Base-by-base conservation (phyloP, 53 echinoderm and acorn worm genomes). In the Apostichopus leukothele region DNA sequence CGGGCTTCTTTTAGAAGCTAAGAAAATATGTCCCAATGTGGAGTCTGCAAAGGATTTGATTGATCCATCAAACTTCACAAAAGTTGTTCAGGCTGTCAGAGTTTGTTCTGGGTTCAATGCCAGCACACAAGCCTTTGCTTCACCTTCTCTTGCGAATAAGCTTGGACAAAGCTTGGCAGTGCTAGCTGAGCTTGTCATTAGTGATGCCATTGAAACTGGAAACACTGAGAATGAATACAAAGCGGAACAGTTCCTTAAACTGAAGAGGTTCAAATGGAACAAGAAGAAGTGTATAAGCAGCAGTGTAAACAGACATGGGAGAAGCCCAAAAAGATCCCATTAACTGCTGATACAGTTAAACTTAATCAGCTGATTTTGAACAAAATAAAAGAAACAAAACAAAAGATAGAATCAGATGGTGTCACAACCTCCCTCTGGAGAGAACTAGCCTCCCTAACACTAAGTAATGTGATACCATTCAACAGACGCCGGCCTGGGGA, bases 261-360 rank as follows among this genome's bases (percentile, higher is more conserved):
- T 90, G 25, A 75, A 85, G 50, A 55, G 25, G 25, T 25, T 76
- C 55, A 85, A 26, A 60, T 90, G 90, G 90, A 90, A 75, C 67
- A 60, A 55, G 51, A 89, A 89, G 5, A 83, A n/a, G 83, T 83
- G 5, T 59, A 55, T 16, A 53, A 22, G n/a, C 83, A 83, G 54
- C 54, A 55, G 55, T 83, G 55, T 55, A 11, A 54, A 59, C 54
- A 53, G 22, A 83, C 61, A 25, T 86, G 86, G 86, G 14, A 20
- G 7, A 86, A 86, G n/a, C 23, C 83, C 21, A 60, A 90, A 39
- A 5, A 27, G 16, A 90, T 73, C 59, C 90, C 83, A 21, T 75
- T 90, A 63, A 90, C 90, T 59, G 53, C 71, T 23, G 90, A 83
- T 73, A 90, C 84, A 8, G 84, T 90, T 11, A 83, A 84, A 5